Conservation (phyloP, 2,113 vertebrate species). For the Nanger granti region DNA sequence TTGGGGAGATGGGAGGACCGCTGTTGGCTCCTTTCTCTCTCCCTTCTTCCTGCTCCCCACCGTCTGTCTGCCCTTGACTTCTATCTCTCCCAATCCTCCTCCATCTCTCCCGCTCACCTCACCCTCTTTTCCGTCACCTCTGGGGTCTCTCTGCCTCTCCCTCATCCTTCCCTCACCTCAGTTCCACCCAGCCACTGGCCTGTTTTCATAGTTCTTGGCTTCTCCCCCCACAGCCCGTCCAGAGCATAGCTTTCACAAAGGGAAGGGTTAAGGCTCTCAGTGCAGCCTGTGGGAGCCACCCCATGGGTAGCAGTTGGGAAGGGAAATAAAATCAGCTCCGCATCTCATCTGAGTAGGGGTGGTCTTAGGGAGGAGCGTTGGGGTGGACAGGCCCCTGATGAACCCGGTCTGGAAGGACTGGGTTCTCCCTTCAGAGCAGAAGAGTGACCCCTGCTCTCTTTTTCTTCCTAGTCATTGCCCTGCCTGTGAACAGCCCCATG, state of each 20-base stretch:
- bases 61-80: not conserved
- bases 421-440: not conserved
- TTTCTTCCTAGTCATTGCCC: constrained; percentile 71
- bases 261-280: not conserved
- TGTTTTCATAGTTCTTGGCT: constrained; percentile 5
- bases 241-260: not conserved
- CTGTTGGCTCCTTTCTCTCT: no score
- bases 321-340: not conserved
- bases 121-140: not conserved
- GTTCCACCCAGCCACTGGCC: not conserved
- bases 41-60: not conserved
- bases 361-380: not conserved
- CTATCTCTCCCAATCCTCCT: not conserved
- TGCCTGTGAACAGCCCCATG: constrained; percentile 78
- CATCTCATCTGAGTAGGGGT: not conserved
- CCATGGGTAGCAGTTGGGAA: not conserved
- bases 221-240: not conserved
- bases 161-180: not conserved
- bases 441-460: not conserved
- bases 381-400: not conserved
- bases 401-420: not conserved
- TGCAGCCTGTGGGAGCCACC: not conserved
- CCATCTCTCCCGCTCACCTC: not conserved
- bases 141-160: not conserved
- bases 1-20: not conserved